Evolutionary conservation across 2,888 invertebrate genomes (phyloP), one percentile per base, ranked within the genome.

Genomic region (Rhopalosiphum nymphaeae): DNA sequence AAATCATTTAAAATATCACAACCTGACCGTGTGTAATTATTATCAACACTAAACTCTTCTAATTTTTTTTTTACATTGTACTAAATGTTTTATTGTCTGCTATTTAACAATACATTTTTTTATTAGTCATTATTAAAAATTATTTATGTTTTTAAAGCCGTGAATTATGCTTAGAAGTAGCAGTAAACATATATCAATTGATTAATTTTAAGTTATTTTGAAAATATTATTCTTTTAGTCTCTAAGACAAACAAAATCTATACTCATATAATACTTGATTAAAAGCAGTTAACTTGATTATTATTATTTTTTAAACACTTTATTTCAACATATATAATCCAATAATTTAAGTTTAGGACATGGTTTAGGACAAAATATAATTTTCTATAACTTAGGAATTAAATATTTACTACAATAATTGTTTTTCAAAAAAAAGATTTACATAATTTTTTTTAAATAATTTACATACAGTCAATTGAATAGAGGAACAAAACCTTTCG

Each of bases 401-500:
- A 88, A 92, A 29, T 36, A 42, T 49, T 53, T n/a, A 67, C 42
- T 49, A 78, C 13, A 36, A 53, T 53, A 53, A 53, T 44, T 88
- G 16, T 61, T 78, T 78, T 78, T 49, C 26, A 91, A 85, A 89
- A 26, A 46, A 86, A 56, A 90, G 29, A 67, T 49, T 49, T 49
- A 49, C 13, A 49, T 11, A 49, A 49, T 49, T 49, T 49, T 49
- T 46, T 49, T 49, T 1, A 13, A 78, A 88, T 67, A 53, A 89
- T 42, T 9, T 61, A 89, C 49, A 93, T 53, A 93, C 84, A 90
- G 36, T 90, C 46, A 93, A 90, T 89, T 57, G 29, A 93, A 89
- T 84, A 93, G 57, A 93, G 93, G 93, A 93, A 93, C 93, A 93
- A 93, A 93, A 93, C 93, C 90, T 61, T 93, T 89, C 78, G 42